Base-by-base conservation (phyloP, 2,797 vertebrate species). In the Xiphophorus birchmanni region DNA sequence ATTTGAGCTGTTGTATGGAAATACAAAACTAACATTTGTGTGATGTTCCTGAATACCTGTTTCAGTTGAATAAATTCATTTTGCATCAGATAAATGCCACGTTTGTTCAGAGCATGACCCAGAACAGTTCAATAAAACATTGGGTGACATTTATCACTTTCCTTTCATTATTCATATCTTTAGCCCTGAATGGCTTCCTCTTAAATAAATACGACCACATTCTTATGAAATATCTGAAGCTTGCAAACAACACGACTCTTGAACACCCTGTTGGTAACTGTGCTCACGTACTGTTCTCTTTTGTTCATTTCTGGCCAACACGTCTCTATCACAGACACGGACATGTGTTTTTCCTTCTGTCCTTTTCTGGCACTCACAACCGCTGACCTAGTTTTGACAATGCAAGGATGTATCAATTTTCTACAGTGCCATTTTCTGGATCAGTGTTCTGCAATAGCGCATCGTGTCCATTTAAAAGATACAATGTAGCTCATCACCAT, bases 121-220 rank as follows among this genome's bases (percentile, higher is more conserved):
- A 32, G 50, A 65, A 83, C 56, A 37, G 12, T 83, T 80, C 10
- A 81, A 84, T 85, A 84, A 85, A 86, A 83, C 80, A 81, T 11
- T 9, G 26, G 2, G 23, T 82, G 72, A 82, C 75, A 75, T 80
- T 65, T 79, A 71, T 76, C 56, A 76, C 50, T 45, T 23, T 35
- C 73, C 21, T 54, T 76, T 83, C 23, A 85, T 84, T 81, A 83
- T 86, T 90, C 77, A 85, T 74, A 56, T 21, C 74, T 60, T 35
- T 17, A 18, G 29, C n/a, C 21, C 74, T 72, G 50, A 84, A 67
- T 72, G 15, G 10, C 48, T 75, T 81, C 18, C 37, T 67, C 74
- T 67, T 32, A 42, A 3, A 26, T 44, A 78, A 80, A 84, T 60
- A 82, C 29, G 4, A 79, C 74, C 12, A 73, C 8, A 56, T 26